phyloP scores from a whole-genome alignment of 1,140 invertebrate species.

The Brachionus paranguensis region DNA sequence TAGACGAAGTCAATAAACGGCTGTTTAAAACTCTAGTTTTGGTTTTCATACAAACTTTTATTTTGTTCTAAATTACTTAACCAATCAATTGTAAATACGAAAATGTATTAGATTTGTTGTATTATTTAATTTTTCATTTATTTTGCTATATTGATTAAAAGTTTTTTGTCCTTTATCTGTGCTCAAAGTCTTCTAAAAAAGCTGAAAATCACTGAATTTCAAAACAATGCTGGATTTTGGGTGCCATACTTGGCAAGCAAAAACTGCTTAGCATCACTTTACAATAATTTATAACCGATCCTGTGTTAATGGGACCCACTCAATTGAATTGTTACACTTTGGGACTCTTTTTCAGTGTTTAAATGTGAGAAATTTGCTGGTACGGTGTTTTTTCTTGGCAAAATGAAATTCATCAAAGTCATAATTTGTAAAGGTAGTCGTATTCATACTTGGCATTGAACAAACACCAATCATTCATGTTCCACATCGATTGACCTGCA shows the following conservation, averaged over 20 bases:
- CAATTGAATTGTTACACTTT: background rate
- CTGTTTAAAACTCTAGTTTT: too few species aligned
- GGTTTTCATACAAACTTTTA: too few species aligned
- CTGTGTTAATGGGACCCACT: background rate
- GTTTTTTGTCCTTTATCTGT: too few species aligned
- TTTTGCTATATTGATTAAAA: too few species aligned
- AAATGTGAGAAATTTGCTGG: background rate
- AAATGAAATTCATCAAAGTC: background rate
- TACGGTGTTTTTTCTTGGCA: background rate
- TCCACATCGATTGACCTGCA: background rate
- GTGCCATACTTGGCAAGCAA: background rate
- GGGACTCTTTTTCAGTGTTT: background rate
- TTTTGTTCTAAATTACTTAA: too few species aligned
- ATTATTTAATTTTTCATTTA: background rate
- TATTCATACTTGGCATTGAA: background rate
- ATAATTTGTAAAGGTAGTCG: background rate
- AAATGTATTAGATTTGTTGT: too few species aligned
- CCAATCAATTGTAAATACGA: too few species aligned
- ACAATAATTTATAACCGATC: background rate
- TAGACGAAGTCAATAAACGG: too few species aligned
- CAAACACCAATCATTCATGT: conserved; percentile 11
- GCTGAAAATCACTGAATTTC: background rate
- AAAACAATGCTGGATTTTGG: background rate
- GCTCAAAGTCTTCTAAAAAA: background rate
- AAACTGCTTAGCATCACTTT: background rate